Base-by-base conservation (phyloP, 2,888 invertebrate species). In the Lutraria lutraria region DNA sequence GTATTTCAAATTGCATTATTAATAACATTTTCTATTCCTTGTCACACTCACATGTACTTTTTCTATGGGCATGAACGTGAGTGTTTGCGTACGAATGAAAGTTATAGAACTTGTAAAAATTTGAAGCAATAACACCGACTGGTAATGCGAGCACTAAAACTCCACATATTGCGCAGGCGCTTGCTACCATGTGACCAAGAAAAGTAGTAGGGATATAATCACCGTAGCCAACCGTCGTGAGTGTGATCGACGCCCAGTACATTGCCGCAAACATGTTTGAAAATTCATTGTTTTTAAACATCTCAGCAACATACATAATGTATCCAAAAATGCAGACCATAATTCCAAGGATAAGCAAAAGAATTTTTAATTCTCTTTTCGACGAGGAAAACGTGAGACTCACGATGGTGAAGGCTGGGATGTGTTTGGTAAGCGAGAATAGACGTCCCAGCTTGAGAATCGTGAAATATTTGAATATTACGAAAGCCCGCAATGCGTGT, bases 171-270 rank as follows among this genome's bases (percentile, higher is more conserved):
- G 88, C 88, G 53, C 88, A 88, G 52, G 80, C 80, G 34, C 83
- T 60, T 4, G 88, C 88, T 16, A 88, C 34, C 60, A 88, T 81
- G 54, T 88, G 88, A 31, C 88, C 88, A 21, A 68, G 29, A 25
- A 52, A 53, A 43, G 80, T 56, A 25, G 8, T 29, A 2, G 88
- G 88, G 31, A 43, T 60, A 52, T 84, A 88, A 19, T 80, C 56
- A 43, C 88, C 88, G 52, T 88, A 88, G 13, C 88, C 88, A 31
- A 88, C 88, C n/a, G 88, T 88, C 0, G 88, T 88, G n/a, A 88
- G 31, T n/a, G 88, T 88, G 21, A 88, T 84, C 10, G 81, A 80
- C 16, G 88, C 88, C 88, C 88, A 88, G 53, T 88, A 88, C 88
- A 88, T 88, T 21, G 56, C 88, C 31, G 68, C 34, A 52, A 88